Conservation (phyloP, 2,888 invertebrate species). For the Xylota segnis region DNA sequence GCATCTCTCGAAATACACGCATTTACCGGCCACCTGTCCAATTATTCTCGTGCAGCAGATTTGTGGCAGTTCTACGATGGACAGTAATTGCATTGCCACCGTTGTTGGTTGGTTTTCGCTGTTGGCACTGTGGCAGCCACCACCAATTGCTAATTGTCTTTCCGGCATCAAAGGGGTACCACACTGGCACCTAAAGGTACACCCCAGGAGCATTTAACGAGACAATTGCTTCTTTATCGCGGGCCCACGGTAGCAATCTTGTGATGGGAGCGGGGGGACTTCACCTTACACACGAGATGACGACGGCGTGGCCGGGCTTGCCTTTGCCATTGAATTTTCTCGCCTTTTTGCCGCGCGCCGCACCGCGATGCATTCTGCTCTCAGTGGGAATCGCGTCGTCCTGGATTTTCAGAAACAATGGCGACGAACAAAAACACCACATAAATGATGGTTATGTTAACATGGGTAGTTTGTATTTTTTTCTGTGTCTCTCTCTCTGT, state of each 20-base stretch:
- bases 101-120: constrained; percentile 15
- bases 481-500: constrained; percentile 23
- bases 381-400: constrained; percentile 57
- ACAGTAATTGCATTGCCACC: constrained; percentile 46
- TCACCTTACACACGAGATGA: constrained; percentile 51
- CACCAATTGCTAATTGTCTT: constrained; percentile 60
- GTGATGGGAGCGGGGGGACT: constrained; percentile 30
- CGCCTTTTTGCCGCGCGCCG: constrained; percentile 12
- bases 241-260: constrained; percentile 55
- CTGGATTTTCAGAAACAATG: constrained; percentile 58
- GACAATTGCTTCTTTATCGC: constrained; percentile 73
- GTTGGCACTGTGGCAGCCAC: not conserved
- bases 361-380: constrained; percentile 2
- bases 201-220: constrained; percentile 64
- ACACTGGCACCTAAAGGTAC: constrained; percentile 42
- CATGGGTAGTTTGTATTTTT: constrained; percentile 18
- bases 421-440: constrained; percentile 26
- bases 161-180: constrained; percentile 45
- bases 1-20: not conserved
- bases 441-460: constrained; percentile 68
- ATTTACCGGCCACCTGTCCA: constrained; percentile 43
- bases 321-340: constrained; percentile 48
- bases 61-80: constrained; percentile 17
- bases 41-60: constrained; percentile 40
- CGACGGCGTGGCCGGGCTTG: constrained; percentile 17